These are phyloP conservation scores for Coptodon bakossiorum DNA, from an alignment of 2,113 vertebrate genomes.

Conservation along the genomic window DNA sequence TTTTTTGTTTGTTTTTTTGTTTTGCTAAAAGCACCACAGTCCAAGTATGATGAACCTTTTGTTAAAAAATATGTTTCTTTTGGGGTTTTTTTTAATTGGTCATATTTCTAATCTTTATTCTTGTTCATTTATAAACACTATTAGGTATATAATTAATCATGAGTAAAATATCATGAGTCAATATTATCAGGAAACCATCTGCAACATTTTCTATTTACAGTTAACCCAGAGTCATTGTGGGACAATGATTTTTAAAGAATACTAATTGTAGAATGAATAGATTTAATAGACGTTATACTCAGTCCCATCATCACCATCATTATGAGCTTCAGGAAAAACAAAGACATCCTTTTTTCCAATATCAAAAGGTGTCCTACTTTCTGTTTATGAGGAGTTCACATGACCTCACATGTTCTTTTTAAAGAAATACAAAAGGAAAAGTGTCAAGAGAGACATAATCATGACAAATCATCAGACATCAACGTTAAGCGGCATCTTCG, in stretches of 20 bases:
- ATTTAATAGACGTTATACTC: not conserved
- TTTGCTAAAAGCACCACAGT: not conserved
- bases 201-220: not conserved
- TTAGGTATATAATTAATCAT: not conserved
- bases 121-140: not conserved
- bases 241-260: not conserved
- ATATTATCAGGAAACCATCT: not conserved
- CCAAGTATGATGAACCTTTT: not conserved
- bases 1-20: not conserved
- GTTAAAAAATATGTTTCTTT: not conserved
- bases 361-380: not conserved
- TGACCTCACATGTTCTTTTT: not conserved
- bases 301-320: not conserved
- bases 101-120: not conserved
- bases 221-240: rapidly evolving
- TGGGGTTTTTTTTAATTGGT: rapidly evolving
- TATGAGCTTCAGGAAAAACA: not conserved
- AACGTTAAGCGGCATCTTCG: not conserved
- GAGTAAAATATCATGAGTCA: not conserved
- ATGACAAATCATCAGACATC: not conserved
- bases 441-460: not conserved
- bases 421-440: not conserved
- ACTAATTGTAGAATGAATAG: not conserved
- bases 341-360: not conserved
- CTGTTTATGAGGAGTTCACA: not conserved